These are phyloP conservation scores for Ophion ellenae DNA, from an alignment of 2,888 invertebrate species.

Conservation along the genomic window DNA sequence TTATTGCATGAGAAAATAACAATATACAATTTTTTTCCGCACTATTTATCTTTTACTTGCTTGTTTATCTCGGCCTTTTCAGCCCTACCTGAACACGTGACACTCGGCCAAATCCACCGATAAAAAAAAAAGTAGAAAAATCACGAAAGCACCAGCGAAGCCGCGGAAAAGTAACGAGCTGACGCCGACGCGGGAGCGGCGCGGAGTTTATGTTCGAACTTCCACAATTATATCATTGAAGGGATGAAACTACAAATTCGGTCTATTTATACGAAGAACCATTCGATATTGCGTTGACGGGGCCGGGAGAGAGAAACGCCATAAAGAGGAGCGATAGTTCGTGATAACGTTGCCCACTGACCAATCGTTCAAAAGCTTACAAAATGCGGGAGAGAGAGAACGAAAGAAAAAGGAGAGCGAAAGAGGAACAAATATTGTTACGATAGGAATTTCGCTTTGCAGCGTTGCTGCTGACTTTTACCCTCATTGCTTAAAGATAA, in stretches of 20 bases:
- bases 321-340: slow-evolving; percentile 43
- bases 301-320: slow-evolving; percentile 33
- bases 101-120: neutral
- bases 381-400: slow-evolving; percentile 62
- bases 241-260: slow-evolving; percentile 72
- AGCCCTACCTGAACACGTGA: neutral
- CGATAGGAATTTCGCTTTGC: slow-evolving; percentile 33
- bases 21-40: neutral
- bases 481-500: slow-evolving; percentile 74
- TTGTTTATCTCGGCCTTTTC: neutral
- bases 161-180: neutral
- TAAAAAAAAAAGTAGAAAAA: neutral
- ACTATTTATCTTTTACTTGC: neutral
- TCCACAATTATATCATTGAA: slow-evolving; percentile 55
- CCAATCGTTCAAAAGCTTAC: slow-evolving; percentile 71
- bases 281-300: slow-evolving; percentile 67
- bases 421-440: slow-evolving; percentile 60
- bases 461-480: slow-evolving; percentile 76
- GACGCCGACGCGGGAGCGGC: neutral
- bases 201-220: slow-evolving; percentile 18
- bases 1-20: too few species aligned
- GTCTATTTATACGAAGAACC: slow-evolving; percentile 77
- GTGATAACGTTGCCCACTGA: slow-evolving; percentile 54
- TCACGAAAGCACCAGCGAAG: neutral
- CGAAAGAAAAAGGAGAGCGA: slow-evolving; percentile 39